Conservation (phyloP, 2,888 invertebrate genomes). For the Subacronicta megacephala region DNA sequence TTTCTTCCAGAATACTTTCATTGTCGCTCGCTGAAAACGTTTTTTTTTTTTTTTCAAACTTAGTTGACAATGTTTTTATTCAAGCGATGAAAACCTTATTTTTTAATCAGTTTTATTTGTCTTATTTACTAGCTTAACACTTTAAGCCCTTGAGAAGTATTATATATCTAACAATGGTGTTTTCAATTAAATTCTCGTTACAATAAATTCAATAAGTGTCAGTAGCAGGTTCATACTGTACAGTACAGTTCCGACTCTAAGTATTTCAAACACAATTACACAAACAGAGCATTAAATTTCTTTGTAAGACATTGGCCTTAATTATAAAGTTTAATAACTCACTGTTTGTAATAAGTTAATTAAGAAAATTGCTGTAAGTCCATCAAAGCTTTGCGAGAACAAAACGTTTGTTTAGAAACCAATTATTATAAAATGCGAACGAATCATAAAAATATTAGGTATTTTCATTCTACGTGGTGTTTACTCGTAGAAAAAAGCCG, state of each 20-base stretch:
- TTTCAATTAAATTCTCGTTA: neutral
- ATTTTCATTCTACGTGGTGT: neutral
- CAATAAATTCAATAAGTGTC: neutral
- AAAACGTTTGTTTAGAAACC: constrained; percentile 6
- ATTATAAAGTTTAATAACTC: constrained; percentile 12
- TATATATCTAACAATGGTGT: neutral
- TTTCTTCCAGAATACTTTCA: constrained; percentile 19
- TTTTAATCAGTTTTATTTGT: neutral
- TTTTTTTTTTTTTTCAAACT: constrained; percentile 15
- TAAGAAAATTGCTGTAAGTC: constrained; percentile 8
- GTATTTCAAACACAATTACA: neutral
- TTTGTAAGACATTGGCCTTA: constrained; percentile 1
- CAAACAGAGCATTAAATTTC: neutral
- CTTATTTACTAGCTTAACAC: no score
- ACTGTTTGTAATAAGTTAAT: constrained; percentile 18
- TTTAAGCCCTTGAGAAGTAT: neutral
- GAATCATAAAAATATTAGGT: neutral
- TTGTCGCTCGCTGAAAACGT: constrained; percentile 11
- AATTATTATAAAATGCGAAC: constrained; percentile 23
- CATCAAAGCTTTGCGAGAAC: constrained; percentile 14
- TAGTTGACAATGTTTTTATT: constrained; percentile 1
- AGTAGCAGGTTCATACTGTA: neutral
- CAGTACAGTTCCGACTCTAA: neutral
- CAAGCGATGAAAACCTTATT: constrained; percentile 10
- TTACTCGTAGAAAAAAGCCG: neutral